Evolutionary conservation across 2,888 invertebrate species (phyloP).

Genomic region (Nephrocerus scutellatus): DNA sequence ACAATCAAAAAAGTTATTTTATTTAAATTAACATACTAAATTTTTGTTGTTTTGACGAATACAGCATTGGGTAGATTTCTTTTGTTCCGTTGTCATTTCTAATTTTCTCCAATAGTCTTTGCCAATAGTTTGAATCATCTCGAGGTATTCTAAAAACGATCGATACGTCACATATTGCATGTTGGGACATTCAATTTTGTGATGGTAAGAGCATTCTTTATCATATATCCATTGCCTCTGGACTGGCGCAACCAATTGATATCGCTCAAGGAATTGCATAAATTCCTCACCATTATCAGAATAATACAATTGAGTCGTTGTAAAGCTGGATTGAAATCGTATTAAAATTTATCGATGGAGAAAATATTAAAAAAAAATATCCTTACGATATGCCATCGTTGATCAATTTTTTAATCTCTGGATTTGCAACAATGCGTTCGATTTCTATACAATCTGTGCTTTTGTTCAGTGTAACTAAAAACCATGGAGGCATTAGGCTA

Average conservation of each 20-base stretch:
- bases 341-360: no score
- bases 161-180: conserved; percentile 32
- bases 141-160: conserved; percentile 37
- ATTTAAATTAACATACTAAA: conserved; percentile 7
- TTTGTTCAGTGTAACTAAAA: conserved; percentile 68
- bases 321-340: conserved; percentile 63
- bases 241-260: conserved; percentile 63
- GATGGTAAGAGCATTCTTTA: conserved; percentile 43
- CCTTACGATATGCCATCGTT: conserved; percentile 73
- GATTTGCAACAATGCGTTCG: conserved; percentile 58
- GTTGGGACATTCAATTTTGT: conserved; percentile 36
- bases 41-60: conserved; percentile 6
- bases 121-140: conserved; percentile 31
- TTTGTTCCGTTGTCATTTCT: conserved; percentile 20
- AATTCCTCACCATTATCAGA: conserved; percentile 66
- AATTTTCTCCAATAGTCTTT: conserved; percentile 38
- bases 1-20: neutral
- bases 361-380: conserved; percentile 1
- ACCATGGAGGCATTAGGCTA: conserved; percentile 72
- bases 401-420: conserved; percentile 67
- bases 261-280: conserved; percentile 62
- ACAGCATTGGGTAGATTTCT: conserved; percentile 16
- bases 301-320: conserved; percentile 72
- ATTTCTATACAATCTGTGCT: conserved; percentile 68
- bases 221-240: conserved; percentile 67